Conservation (phyloP, 2,888 invertebrate species). For the Cataglyphis livida region DNA sequence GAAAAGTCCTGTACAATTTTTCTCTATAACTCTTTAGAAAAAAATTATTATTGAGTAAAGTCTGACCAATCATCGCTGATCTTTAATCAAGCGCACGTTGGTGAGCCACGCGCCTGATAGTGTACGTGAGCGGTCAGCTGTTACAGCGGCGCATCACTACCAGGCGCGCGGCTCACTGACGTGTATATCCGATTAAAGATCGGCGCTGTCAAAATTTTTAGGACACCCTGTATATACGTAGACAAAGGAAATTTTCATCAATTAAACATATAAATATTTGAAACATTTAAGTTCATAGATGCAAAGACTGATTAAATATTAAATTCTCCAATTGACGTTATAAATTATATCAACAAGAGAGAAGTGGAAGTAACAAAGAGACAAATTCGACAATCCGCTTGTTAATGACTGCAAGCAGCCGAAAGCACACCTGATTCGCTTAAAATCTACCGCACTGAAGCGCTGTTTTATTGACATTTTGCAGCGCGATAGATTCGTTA, state of each 20-base stretch:
- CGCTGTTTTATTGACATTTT: constrained; percentile 22
- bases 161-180: too few species aligned
- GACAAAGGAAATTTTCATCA: constrained; percentile 17
- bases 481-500: constrained; percentile 25
- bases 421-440: background rate
- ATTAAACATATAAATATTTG: constrained; percentile 32
- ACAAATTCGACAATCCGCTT: constrained; percentile 18
- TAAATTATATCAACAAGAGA: constrained; percentile 30
- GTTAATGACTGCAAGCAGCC: constrained; percentile 2
- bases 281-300: constrained; percentile 4
- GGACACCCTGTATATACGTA: too few species aligned
- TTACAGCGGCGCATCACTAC: too few species aligned
- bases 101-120: too few species aligned
- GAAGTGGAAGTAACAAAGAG: constrained; percentile 28
- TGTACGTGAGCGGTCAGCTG: too few species aligned
- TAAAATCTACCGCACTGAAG: constrained; percentile 39
- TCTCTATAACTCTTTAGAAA: too few species aligned
- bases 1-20: too few species aligned
- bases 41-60: too few species aligned
- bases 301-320: constrained; percentile 31
- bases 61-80: too few species aligned
- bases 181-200: too few species aligned
- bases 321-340: constrained; percentile 18
- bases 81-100: too few species aligned
- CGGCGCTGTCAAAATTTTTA: too few species aligned